Evolutionary conservation across 1,140 invertebrate species (phyloP).

Genomic region (Druon quercuslanigerum): DNA sequence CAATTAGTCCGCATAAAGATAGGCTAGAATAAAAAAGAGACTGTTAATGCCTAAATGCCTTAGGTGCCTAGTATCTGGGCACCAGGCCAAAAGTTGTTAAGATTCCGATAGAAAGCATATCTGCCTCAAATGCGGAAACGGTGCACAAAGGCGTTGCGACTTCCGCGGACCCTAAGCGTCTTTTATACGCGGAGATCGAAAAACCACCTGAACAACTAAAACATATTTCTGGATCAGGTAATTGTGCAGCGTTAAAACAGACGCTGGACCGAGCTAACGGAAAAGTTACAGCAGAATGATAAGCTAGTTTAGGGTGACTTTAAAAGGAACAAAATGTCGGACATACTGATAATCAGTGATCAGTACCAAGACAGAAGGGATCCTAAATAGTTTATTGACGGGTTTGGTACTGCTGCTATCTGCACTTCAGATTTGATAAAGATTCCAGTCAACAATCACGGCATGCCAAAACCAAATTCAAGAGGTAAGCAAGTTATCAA

Average conservation of each 20-base stretch:
- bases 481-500: too few species aligned
- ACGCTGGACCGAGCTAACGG: neutral
- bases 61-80: conserved; percentile 41
- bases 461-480: too few species aligned
- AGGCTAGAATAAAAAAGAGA: conserved; percentile 41
- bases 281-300: neutral
- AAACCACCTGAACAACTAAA: neutral
- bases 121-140: conserved; percentile 47
- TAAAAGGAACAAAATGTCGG: neutral
- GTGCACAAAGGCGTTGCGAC: conserved; percentile 39
- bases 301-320: neutral
- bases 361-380: neutral
- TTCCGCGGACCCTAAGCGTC: neutral
- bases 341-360: neutral
- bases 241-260: neutral
- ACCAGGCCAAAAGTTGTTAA: conserved; percentile 15
- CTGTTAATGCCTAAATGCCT: conserved; percentile 32
- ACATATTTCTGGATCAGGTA: neutral
- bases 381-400: neutral
- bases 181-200: conserved; percentile 19
- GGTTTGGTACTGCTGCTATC: neutral
- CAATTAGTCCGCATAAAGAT: conserved; percentile 30
- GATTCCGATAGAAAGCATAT: conserved; percentile 31
- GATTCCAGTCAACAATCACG: neutral
- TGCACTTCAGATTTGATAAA: neutral